A percentile compares a stretch with the other conserved stretches of the same genome.
Conservation (phyloP, 2,888 invertebrate genomes). For the Thera britannica region DNA sequence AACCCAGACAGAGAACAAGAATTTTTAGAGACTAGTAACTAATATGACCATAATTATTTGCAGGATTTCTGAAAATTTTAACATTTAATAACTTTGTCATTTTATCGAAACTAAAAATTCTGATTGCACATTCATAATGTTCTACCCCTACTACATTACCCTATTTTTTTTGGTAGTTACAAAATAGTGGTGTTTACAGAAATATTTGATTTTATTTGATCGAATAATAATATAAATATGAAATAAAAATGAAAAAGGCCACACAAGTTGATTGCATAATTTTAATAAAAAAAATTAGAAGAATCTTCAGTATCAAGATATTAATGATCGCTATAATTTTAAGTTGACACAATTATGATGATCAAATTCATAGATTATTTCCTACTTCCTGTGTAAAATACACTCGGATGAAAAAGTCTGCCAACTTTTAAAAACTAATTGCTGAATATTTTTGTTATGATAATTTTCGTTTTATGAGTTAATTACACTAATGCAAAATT, state of each 20-base stretch:
- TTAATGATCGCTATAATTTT: slow-evolving; percentile 22
- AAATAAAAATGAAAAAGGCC: not conserved
- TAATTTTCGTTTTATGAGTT: not conserved
- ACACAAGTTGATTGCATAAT: slow-evolving; percentile 50
- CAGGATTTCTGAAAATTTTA: too few species aligned
- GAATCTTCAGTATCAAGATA: slow-evolving; percentile 24
- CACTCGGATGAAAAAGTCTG: slow-evolving; percentile 23
- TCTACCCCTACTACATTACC: too few species aligned
- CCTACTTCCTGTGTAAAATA: slow-evolving; percentile 25
- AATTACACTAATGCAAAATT: not conserved
- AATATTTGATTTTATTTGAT: too few species aligned
- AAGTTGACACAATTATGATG: slow-evolving; percentile 16
- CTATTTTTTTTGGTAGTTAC: too few species aligned
- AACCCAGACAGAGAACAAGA: too few species aligned
- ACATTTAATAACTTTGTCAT: too few species aligned
- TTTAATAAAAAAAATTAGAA: slow-evolving; percentile 9
- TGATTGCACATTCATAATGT: too few species aligned
- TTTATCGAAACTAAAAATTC: too few species aligned
- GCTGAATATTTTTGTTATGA: not conserved
- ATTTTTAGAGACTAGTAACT: too few species aligned
- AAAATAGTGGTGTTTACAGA: too few species aligned
- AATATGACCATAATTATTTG: too few species aligned
- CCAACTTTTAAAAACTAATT: not conserved
- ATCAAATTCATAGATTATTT: slow-evolving; percentile 27
- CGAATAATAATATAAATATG: too few species aligned